Base-by-base conservation (phyloP, 2,888 invertebrate species). In the Pardosa pseudoannulata region DNA sequence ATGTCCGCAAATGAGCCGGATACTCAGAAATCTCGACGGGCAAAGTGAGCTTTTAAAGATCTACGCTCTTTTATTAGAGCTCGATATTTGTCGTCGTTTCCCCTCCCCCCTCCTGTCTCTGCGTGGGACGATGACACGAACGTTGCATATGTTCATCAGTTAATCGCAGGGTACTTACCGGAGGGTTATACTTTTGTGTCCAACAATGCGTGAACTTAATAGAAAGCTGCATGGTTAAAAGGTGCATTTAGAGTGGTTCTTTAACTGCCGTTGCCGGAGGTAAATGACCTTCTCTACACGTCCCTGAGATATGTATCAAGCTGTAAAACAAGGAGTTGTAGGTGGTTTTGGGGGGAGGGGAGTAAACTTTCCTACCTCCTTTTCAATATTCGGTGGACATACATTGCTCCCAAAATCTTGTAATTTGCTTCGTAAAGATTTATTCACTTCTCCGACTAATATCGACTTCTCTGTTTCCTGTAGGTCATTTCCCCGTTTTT, bases 1-100 rank as follows among this genome's bases (percentile, higher is more conserved):
- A 81, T 56, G 31, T 56, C 56, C 80, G 80, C 50, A 68, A 81
- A 81, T 81, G 80, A 81, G 67, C 46, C 80, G 64, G 65, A 27
- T 19, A 67, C 56, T 74, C 46, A 36, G 68, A 81, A 74, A 81
- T 67, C 67, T 73, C 67, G 23, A 27, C 41, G 16, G 28, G 28
- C 70, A 41, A 28, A 28, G 41, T 41, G 70, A 39, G 39, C 41
- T 70, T 70, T 70, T 67, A 32, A 23, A 28, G 32, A 6, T 32
- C 32, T 7, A n/a, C n/a, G 56, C 56, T 56, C 23, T 56, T 56
- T 19, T 56, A 19, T 56, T 67, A 32, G 36, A 32, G 67, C 67
- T 32, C 32, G 23, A 36, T 19, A n/a, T 67, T 32, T 36, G n/a
- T 32, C 6, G 67, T 5, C n/a, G 7, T 19, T 65, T 65, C 11